phyloP scores from a whole-genome alignment of 2,797 vertebrate species.

The Gastrophryne carolinensis region DNA sequence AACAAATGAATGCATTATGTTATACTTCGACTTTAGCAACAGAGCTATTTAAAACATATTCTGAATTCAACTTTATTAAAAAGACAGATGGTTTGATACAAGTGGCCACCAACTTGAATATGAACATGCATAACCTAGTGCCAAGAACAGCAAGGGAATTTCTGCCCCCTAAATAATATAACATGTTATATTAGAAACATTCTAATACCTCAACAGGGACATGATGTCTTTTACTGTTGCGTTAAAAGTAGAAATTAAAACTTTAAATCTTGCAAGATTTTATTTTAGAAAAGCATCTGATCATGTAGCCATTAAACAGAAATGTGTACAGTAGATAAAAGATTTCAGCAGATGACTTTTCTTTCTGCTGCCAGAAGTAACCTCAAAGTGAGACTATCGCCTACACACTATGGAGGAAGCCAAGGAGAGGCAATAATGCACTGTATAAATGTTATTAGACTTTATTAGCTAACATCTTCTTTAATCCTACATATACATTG shows the following conservation, averaged over 20 bases:
- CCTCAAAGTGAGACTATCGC: background rate
- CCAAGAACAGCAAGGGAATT: background rate
- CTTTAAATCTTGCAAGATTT: slow-evolving; percentile 23
- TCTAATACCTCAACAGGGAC: background rate
- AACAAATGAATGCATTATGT: no score
- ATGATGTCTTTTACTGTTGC: background rate
- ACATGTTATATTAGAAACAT: slow-evolving; percentile 12
- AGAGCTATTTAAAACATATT: background rate
- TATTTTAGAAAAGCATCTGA: slow-evolving; percentile 28
- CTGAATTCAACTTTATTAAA: background rate
- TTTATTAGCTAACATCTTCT: no score
- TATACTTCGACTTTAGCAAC: background rate
- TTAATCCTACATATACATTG: no score
- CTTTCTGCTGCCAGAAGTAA: background rate
- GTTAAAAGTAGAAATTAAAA: slow-evolving; percentile 24
- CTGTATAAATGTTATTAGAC: no score
- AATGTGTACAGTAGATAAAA: slow-evolving; percentile 14
- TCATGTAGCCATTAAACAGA: slow-evolving; percentile 3
- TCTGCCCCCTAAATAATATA: slow-evolving; percentile 10
- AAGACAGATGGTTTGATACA: slow-evolving; percentile 25
- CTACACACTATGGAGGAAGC: background rate
- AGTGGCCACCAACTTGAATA: background rate
- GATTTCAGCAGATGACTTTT: background rate
- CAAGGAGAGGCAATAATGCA: no score
- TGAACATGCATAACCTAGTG: background rate